Conservation (phyloP, 2,797 vertebrate genomes). For the Bovichtus variegatus region DNA sequence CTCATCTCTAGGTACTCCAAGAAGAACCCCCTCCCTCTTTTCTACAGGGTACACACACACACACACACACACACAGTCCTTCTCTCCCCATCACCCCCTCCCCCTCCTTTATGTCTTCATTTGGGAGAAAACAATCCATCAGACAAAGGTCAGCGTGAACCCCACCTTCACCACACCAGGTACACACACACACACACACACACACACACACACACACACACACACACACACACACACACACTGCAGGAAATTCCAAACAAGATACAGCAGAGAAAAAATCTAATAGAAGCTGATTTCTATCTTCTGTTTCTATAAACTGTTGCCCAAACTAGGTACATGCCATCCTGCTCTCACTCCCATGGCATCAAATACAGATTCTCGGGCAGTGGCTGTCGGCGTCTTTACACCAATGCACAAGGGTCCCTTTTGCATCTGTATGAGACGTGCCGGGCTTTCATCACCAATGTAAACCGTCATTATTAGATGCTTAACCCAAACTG, state of each 20-base stretch:
- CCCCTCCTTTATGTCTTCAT: conserved; percentile 73
- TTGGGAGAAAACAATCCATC: conserved; percentile 80
- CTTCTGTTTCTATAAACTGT: too few relatives aligned
- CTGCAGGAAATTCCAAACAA: conserved; percentile 15
- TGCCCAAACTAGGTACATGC: too few relatives aligned
- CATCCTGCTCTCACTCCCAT: too few relatives aligned
- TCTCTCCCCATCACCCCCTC: conserved; percentile 24
- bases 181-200: conserved; percentile 19
- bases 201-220: conserved; percentile 38
- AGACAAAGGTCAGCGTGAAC: conserved; percentile 74
- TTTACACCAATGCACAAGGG: too few relatives aligned
- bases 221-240: conserved; percentile 41
- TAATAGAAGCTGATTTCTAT: not conserved
- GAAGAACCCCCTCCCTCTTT: conserved; percentile 46
- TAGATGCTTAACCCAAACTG: too few relatives aligned
- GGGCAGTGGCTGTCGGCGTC: too few relatives aligned
- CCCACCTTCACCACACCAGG: conserved; percentile 33
- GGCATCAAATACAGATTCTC: too few relatives aligned
- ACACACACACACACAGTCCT: too few relatives aligned
- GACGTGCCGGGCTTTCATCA: too few relatives aligned
- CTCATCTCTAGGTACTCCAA: conserved; percentile 71
- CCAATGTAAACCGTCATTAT: too few relatives aligned
- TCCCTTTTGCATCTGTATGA: too few relatives aligned
- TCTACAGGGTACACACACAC: conserved; percentile 33
- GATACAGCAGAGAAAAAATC: not conserved